A percentile compares a stretch with the other conserved stretches of the same genome.
Evolutionary conservation across 2,888 invertebrate genomes (phyloP).

Genomic region (Orgyia antiqua): DNA sequence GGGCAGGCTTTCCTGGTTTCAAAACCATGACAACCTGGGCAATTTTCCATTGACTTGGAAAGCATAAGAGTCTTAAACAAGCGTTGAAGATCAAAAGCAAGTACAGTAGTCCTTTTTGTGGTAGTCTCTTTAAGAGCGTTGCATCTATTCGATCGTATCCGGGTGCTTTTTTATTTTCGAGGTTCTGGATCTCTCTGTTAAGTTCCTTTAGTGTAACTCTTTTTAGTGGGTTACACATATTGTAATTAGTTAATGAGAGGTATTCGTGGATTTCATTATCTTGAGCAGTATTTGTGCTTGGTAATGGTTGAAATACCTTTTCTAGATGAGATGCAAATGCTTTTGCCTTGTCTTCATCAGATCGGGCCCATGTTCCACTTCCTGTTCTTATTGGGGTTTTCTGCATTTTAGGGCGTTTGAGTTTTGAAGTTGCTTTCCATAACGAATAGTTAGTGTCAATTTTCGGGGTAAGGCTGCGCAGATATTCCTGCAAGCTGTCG

Average conservation of each 20-base stretch:
- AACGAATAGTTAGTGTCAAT: not conserved
- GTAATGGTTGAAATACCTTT: no score
- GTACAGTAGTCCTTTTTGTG: no score
- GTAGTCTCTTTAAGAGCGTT: no score
- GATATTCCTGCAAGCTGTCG: not conserved
- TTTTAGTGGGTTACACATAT: not conserved
- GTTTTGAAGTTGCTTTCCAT: not conserved
- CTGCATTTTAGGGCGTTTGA: not conserved
- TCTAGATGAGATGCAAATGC: not conserved
- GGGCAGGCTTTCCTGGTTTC: conserved; percentile 2
- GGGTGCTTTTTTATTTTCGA: not conserved
- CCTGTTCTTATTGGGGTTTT: not conserved
- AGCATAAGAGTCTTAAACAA: no score
- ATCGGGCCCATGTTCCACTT: not conserved
- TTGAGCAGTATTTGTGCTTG: not conserved
- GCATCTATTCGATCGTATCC: not conserved
- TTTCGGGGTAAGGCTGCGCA: not conserved
- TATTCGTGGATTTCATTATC: not conserved
- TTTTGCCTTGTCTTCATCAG: not conserved
- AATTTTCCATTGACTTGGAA: no score
- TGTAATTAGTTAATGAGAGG: not conserved
- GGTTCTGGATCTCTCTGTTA: not conserved
- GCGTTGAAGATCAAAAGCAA: no score
- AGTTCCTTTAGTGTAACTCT: not conserved
- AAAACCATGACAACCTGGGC: no score